Evolutionary conservation across 2,888 invertebrate genomes (phyloP).

Genomic region (Eristalis pertinax): DNA sequence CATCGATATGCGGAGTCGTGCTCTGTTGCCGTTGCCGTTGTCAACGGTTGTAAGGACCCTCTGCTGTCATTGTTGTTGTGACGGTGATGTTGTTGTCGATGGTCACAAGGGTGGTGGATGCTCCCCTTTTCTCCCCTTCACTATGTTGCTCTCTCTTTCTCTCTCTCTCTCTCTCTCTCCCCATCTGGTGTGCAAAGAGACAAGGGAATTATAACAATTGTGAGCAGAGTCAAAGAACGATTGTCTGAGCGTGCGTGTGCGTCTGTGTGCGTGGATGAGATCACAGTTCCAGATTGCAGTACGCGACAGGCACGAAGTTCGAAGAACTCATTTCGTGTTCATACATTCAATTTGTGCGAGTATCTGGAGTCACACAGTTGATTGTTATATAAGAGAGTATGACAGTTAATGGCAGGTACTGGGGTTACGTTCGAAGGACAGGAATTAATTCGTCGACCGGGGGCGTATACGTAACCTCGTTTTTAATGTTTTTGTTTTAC

Average conservation of each 20-base stretch:
- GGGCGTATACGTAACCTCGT: constrained; percentile 32
- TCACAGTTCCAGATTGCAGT: constrained; percentile 11
- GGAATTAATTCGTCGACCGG: not conserved
- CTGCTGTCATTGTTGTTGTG: not conserved
- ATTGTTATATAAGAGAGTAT: constrained; percentile 11
- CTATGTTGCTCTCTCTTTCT: not conserved
- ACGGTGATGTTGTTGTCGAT: not conserved
- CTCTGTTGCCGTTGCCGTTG: not conserved
- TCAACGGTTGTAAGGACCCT: not conserved
- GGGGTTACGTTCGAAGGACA: not conserved
- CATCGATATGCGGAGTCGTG: not conserved
- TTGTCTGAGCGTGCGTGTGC: not conserved
- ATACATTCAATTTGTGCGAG: constrained; percentile 6
- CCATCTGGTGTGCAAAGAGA: not conserved
- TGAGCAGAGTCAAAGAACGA: constrained; percentile 21
- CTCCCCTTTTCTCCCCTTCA: not conserved
- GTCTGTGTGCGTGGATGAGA: constrained; percentile 12
- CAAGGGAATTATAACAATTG: not conserved
- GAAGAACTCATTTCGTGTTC: constrained; percentile 27
- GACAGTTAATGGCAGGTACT: constrained; percentile 15
- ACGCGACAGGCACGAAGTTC: constrained; percentile 14
- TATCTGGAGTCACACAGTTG: not conserved
- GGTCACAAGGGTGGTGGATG: constrained; percentile 9
- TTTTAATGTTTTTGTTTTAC: not conserved
- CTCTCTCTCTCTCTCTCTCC: not conserved